A percentile compares a stretch with the other conserved stretches of the same genome.
Conservation (phyloP, 2,888 invertebrate genomes). For the Sarcophaga variegata region DNA sequence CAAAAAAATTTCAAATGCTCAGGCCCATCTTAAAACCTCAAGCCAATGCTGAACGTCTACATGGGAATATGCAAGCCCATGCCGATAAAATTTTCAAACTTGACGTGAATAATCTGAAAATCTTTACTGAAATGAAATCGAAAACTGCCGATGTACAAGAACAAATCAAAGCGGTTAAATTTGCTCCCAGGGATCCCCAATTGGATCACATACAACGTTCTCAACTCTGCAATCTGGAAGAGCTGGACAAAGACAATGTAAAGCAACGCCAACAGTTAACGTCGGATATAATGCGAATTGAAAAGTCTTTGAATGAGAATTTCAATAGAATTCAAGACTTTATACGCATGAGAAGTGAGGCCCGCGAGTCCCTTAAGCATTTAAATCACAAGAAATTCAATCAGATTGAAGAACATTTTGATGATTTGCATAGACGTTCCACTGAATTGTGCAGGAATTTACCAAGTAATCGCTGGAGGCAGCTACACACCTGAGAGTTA, state of each 20-base stretch:
- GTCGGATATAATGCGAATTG: neutral
- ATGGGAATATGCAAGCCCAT: neutral
- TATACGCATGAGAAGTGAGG: neutral
- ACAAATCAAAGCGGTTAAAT: neutral
- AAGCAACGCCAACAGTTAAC: neutral
- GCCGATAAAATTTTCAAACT: constrained; percentile 3
- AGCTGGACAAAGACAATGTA: neutral
- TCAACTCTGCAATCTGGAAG: neutral
- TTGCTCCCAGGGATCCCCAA: neutral
- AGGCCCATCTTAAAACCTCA: neutral
- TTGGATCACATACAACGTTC: neutral
- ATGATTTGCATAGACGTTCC: neutral
- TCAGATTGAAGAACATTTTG: neutral
- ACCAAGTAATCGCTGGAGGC: neutral
- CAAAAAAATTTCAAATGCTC: neutral
- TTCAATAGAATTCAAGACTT: neutral
- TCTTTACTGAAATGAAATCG: neutral
- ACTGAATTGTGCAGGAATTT: neutral
- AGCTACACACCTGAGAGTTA: neutral
- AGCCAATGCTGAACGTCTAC: neutral
- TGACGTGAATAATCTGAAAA: constrained; percentile 1
- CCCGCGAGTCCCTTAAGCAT: neutral
- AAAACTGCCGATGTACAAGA: neutral
- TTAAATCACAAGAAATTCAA: constrained; percentile 24
- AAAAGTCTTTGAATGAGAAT: neutral